Evolutionary conservation across 2,113 vertebrate genomes (phyloP), one percentile per base, ranked within the genome.

Genomic region (Gopherus evgoodei): DNA sequence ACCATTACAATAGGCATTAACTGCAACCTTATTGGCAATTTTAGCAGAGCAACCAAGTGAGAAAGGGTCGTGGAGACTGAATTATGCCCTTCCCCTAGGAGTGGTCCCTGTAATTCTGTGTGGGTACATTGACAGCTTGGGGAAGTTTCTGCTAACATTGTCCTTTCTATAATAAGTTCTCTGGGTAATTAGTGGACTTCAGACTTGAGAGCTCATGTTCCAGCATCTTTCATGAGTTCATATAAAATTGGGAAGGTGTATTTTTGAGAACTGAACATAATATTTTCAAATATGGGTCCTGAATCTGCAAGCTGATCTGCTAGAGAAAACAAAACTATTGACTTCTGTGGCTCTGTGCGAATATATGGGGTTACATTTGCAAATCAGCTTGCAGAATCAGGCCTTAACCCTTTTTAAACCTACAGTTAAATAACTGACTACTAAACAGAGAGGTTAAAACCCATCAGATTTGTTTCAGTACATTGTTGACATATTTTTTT

Each of bases 11-110:
- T 11, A 11, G 44, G 14, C 38, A 47, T 2, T 76, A 4, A 69
- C 27, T 19, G 1, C 7, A 21, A 31, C 75, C 59, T 79, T 22
- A 25, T 1, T 87, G 27, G 24, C 1, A 1, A 11, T 38, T 3
- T 38, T 21, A 62, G 16, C 1, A 2, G 53, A 79, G 54, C 14
- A 86, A 31, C 52, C 89, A 80, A 75, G 53, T 0, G n/a, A 83
- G 81, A n/a, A 16, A 2, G 56, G n/a, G 49, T 50, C 29, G 22
- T 0, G 0, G 14, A 9, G 54, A 44, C 3, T 2, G 22, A 19
- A 84, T 2, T 19, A 59, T 81, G 62, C 12, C 42, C 57, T 17
- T 44, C 13, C 38, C 4, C 17, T 38, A 29, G 44, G 0, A 47
- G 2, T 25, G 54, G 56, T 49, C 44, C 49, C 14, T 69, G 21